Evolutionary conservation across 2,888 invertebrate genomes (phyloP), one percentile per base, ranked within the genome.

Genomic region (Calliphora vomitoria): DNA sequence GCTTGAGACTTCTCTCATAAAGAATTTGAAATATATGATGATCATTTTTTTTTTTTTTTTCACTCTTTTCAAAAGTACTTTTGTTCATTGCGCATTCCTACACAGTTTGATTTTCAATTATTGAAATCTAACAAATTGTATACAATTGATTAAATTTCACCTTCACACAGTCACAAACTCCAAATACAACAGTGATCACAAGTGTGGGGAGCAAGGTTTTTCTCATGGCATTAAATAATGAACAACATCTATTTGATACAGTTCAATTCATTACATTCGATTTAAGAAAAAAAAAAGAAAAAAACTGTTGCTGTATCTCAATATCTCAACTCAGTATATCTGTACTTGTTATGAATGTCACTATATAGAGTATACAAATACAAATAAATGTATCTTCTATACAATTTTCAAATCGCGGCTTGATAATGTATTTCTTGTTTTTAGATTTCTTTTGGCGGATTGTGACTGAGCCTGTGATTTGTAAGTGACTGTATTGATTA

Each of bases 111-210:
- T 75, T 79, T 79, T 72, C 64, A 81, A 81, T 72, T 31, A 69
- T 80, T 90, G 90, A 91, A 91, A 90, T 91, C 90, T 91, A 92
- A 92, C 92, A 92, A 92, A 92, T 92, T 92, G 92, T 92, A 91
- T 90, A 91, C 91, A 92, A 92, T 92, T 92, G 92, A 92, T 92
- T 92, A 91, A 91, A 90, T 91, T 92, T 90, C 78, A 85, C 20
- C 64, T 64, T 64, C 62, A 72, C 35, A 87, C 18, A 10, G 18
- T 18, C 55, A 55, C 20, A 20, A n/a, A 58, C 58, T 25, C 25
- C 4, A 35, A 35, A 35, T 11, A 84, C 68, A 85, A 71, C 53
- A 76, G 72, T 71, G 72, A 25, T 62, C 64, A 78, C 64, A 78
- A 76, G 58, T 58, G 25, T 25, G 58, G 11, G 53, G 25, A 50